Base-by-base conservation (phyloP, 1,140 invertebrate genomes). In the Tetragnatha versicolor region DNA sequence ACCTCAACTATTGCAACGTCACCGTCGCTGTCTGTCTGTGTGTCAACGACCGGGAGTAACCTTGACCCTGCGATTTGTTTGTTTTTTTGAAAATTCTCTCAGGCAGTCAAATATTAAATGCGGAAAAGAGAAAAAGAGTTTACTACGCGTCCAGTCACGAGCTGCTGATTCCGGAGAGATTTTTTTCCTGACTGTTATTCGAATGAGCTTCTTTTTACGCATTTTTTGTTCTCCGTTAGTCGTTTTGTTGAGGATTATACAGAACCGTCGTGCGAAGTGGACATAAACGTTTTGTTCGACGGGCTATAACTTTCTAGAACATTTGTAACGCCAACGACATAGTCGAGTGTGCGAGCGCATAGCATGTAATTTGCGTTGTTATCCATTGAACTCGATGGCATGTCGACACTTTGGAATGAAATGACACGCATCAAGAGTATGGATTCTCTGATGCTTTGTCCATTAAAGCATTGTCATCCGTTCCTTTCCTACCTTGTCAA, bases 11-110 rank as follows among this genome's bases (percentile, higher is more conserved):
- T 47, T 20, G 42, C 42, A 39, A 63, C 60, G 60, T 63, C 60
- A 63, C 35, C 14, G 42, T 1, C 31, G 22, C 17, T 22, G 12
- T 63, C 69, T n/a, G n/a, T 75, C 72, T 75, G n/a, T 75, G 31
- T 75, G 72, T 75, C 72, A 75, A 75, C 17, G 72, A 75, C 72
- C 55, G 72, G 2, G 17, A 75, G 42, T 75, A 75, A 63, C 72
- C 72, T 75, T 75, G 72, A 75, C 72, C 58, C n/a, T 63, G n/a
- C n/a, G 33, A 25, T 39, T 55, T 55, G 20, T 55, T 70, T 55
- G 31, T 37, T 53, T n/a, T n/a, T 70, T 70, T 53, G 33, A 42
- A 27, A 22, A 20, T 37, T 75, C n/a, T 42, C 20, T 45, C 39
- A 33, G 25, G n/a, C 22, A 14, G 51, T 17, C 31, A 37, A 75